Evolutionary conservation across 2,797 vertebrate species (phyloP).

Genomic region (Sebastes dallii): DNA sequence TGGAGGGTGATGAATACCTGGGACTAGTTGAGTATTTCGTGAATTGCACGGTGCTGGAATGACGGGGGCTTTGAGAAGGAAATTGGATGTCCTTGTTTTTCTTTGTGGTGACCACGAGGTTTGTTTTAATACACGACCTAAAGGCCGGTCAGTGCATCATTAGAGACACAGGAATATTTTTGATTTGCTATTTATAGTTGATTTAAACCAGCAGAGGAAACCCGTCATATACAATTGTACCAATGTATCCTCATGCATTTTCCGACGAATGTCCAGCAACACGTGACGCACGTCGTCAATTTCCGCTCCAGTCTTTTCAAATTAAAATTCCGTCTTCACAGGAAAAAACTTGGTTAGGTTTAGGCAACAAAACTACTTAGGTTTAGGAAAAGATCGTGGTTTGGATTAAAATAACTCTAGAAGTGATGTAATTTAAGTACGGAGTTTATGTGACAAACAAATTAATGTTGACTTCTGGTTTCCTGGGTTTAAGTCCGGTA

Average conservation of each 20-base stretch:
- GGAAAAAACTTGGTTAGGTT: no score
- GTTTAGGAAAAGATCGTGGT: no score
- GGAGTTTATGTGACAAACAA: no score
- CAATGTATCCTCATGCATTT: not conserved
- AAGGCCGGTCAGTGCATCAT: not conserved
- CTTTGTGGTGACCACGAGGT: not conserved
- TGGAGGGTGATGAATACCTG: conserved; percentile 71
- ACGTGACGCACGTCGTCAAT: no score
- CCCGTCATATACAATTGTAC: no score
- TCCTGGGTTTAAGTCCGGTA: no score
- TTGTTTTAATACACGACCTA: not conserved
- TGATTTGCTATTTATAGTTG: not conserved
- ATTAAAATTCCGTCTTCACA: no score
- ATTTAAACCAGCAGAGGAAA: not conserved
- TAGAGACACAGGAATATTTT: not conserved
- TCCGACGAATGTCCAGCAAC: not conserved
- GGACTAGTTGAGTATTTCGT: conserved; percentile 50
- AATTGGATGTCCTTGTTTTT: conserved; percentile 21
- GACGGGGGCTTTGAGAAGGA: not conserved
- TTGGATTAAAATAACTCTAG: no score
- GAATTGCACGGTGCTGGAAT: conserved; percentile 30
- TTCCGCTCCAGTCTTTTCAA: no score
- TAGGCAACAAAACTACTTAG: no score
- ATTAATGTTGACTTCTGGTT: no score
- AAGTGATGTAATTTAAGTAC: no score